Evolutionary conservation across 2,113 vertebrate genomes (phyloP), one percentile per base, ranked within the genome.

Genomic region (Phoxinus phoxinus): DNA sequence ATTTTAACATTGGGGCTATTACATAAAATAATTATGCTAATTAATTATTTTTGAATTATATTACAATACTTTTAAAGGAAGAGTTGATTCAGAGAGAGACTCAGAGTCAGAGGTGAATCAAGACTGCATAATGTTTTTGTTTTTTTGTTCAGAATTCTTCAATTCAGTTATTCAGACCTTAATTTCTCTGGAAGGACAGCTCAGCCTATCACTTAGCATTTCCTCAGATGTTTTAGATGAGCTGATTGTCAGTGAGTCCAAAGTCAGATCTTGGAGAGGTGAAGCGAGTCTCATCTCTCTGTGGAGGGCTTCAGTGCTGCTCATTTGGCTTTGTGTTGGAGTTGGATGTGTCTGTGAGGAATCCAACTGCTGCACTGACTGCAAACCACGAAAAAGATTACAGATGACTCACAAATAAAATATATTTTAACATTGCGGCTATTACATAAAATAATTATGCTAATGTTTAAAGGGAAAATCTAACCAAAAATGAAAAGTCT

Each of bases 301-400:
- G 35, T 71, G 58, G n/a, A 48, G 67, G 85, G 63, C 63, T 77
- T 85, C 46, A 37, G 15, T 48, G 67, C 86, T 87, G 58, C 1
- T 27, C 59, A 83, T 67, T 75, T 85, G 86, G 84, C 85, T 69
- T 90, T 93, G 87, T 5, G 81, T 61, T 81, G 75, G 9, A 89
- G 88, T 10, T 17, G 1, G 8, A 44, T 74, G 72, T 46, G 46
- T 83, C 56, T 74, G 63, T 53, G 17, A 41, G 10, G 73, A 23
- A 71, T 27, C 63, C 46, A 51, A 37, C 44, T 41, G 72, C 74
- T 75, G 58, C 30, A 12, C 48, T 77, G 75, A 56, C 75, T 77
- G 48, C 27, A 77, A 35, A 51, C 46, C 25, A 76, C 37, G 19
- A n/a, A 56, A 35, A 56, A 32, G 27, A 77, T 3, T 0, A 48